phyloP scores from a whole-genome alignment of 2,113 vertebrate genomes.

The Calidris pugnax region DNA sequence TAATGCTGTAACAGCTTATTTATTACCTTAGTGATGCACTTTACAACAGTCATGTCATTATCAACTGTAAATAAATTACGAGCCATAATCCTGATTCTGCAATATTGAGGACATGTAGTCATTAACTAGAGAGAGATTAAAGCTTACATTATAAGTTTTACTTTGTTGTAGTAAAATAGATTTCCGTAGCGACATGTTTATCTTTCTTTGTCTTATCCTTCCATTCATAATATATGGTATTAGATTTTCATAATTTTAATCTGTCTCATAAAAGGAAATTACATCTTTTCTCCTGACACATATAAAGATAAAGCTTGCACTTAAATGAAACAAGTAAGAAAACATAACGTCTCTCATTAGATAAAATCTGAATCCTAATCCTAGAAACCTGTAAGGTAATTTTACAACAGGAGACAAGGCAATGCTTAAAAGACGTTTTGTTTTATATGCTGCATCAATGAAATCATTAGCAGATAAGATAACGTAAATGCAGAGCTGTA shows the following conservation, averaged over 20 bases:
- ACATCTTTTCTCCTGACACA: background rate
- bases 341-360: background rate
- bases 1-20: background rate
- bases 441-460: background rate
- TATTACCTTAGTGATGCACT: background rate
- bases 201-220: background rate
- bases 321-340: background rate
- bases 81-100: background rate
- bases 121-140: background rate
- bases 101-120: background rate
- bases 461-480: conserved; percentile 43
- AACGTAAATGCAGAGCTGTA: background rate
- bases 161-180: background rate
- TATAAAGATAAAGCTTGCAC: conserved; percentile 6
- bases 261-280: conserved; percentile 28
- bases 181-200: background rate
- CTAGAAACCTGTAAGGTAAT: background rate
- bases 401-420: conserved; percentile 32
- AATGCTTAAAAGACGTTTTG: background rate
- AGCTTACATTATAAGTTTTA: background rate
- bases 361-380: conserved; percentile 17
- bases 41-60: background rate
- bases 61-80: background rate
- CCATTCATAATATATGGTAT: background rate
- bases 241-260: conserved; percentile 18